These are phyloP conservation scores for Eira barbara DNA, from an alignment of 2,113 vertebrate genomes.

Conservation along the genomic window DNA sequence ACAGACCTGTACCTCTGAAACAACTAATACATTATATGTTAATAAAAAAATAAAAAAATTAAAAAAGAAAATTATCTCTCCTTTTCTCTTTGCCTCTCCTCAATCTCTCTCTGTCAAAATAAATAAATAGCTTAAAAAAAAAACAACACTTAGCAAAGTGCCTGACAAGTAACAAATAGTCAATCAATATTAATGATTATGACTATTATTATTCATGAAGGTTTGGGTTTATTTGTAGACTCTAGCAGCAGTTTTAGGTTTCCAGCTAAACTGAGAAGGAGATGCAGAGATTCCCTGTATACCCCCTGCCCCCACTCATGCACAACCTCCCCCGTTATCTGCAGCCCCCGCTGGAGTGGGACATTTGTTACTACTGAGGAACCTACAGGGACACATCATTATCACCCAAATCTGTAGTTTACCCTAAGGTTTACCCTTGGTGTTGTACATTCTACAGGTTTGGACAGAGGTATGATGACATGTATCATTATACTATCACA, in stretches of 20 bases:
- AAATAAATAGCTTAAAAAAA: not conserved
- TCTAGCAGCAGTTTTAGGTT: not conserved
- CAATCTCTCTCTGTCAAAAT: not conserved
- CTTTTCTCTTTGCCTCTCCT: not conserved
- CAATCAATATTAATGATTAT: not conserved
- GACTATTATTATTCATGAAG: not conserved
- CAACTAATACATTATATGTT: too few relatives aligned
- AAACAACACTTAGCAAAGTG: not conserved
- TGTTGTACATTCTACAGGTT: not conserved
- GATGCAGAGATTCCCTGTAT: not conserved
- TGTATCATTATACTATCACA: not conserved
- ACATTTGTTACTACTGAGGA: not conserved
- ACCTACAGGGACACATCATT: not conserved
- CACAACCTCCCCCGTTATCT: too few relatives aligned
- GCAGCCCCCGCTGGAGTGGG: too few relatives aligned
- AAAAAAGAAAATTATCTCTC: not conserved
- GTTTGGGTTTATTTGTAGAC: not conserved
- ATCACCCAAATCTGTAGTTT: not conserved
- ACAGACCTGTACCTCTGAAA: too few relatives aligned
- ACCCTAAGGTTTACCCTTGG: not conserved
- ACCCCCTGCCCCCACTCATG: rapidly evolving
- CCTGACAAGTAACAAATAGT: not conserved
- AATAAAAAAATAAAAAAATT: too few relatives aligned
- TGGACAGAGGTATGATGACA: not conserved
- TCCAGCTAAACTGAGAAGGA: not conserved